phyloP scores from a whole-genome alignment of 1,140 invertebrate species.

The Cotesia vestalis region DNA sequence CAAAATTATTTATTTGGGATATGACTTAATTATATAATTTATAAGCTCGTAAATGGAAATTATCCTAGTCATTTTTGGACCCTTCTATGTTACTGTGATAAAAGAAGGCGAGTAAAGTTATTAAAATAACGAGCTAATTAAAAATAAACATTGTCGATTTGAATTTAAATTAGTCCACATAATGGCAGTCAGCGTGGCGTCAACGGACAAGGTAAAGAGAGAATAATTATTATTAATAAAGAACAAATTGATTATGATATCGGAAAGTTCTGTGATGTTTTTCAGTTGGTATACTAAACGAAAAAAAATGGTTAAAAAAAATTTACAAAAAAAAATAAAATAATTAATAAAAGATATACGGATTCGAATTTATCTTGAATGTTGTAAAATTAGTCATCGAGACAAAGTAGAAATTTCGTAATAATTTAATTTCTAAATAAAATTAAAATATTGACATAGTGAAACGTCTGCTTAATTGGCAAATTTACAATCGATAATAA shows the following conservation, averaged over 20 bases:
- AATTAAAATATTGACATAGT: slow-evolving; percentile 9
- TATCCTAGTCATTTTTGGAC: slow-evolving; percentile 64
- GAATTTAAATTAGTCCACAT: slow-evolving; percentile 41
- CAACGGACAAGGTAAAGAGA: slow-evolving; percentile 34
- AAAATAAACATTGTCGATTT: slow-evolving; percentile 21
- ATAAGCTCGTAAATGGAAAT: slow-evolving; percentile 51
- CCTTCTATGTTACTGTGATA: slow-evolving; percentile 63
- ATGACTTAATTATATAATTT: slow-evolving; percentile 18
- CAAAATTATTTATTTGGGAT: slow-evolving; percentile 42
- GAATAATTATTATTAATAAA: slow-evolving; percentile 14
- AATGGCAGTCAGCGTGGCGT: slow-evolving; percentile 37
- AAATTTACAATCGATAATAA: slow-evolving; percentile 37
- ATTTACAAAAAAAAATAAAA: slow-evolving; percentile 39
- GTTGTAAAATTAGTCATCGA: slow-evolving; percentile 13
- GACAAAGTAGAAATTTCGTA: slow-evolving; percentile 2
- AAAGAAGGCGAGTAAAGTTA: slow-evolving; percentile 48
- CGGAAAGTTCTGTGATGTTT: slow-evolving; percentile 66
- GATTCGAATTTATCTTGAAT: slow-evolving; percentile 8
- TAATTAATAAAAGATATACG: slow-evolving; percentile 12
- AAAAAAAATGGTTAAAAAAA: slow-evolving; percentile 38
- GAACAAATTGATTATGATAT: slow-evolving; percentile 44
- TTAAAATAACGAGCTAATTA: slow-evolving; percentile 15
- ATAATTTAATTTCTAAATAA: slow-evolving; percentile 12
- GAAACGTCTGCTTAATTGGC: slow-evolving; percentile 3
- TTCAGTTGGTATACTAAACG: slow-evolving; percentile 61